Evolutionary conservation across 2,113 vertebrate species (phyloP).

Genomic region (Ptilonorhynchus violaceus): DNA sequence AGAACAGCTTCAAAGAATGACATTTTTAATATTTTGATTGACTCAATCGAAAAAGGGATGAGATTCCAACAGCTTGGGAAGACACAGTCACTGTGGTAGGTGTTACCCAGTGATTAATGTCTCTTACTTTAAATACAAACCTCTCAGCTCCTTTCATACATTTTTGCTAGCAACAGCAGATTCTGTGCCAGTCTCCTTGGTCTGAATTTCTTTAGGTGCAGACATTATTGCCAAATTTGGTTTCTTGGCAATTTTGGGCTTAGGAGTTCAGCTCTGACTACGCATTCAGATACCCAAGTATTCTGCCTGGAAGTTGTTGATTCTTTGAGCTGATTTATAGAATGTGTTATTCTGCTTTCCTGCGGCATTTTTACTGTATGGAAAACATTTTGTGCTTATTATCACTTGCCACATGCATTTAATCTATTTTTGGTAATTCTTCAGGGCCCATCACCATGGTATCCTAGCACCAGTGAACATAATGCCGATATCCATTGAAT

Average conservation of each 20-base stretch:
- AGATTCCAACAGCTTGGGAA: slow-evolving; percentile 42
- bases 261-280: slow-evolving; percentile 14
- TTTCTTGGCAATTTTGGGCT: slow-evolving; percentile 32
- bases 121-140: slow-evolving; percentile 45
- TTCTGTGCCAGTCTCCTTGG: slow-evolving; percentile 21
- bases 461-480: slow-evolving; percentile 53
- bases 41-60: slow-evolving; percentile 36
- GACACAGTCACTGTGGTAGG: slow-evolving; percentile 25
- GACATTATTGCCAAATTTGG: slow-evolving; percentile 23
- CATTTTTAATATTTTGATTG: slow-evolving; percentile 62
- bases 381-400: slow-evolving; percentile 68
- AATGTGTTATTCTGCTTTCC: slow-evolving; percentile 35
- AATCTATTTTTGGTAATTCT: slow-evolving; percentile 67
- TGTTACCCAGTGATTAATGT: slow-evolving; percentile 61
- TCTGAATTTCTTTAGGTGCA: slow-evolving; percentile 44
- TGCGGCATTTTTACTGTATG: slow-evolving; percentile 49
- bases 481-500: slow-evolving; percentile 45
- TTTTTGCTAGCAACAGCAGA: slow-evolving; percentile 58
- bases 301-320: slow-evolving; percentile 3
- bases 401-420: slow-evolving; percentile 66
- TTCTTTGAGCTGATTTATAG: slow-evolving; percentile 33
- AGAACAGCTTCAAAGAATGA: slow-evolving; percentile 45
- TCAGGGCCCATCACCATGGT: slow-evolving; percentile 66
- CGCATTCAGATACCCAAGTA: not conserved
- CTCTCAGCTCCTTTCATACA: slow-evolving; percentile 29